Base-by-base conservation (phyloP, 2,797 vertebrate species). In the Myoxocephalus aenaeus region DNA sequence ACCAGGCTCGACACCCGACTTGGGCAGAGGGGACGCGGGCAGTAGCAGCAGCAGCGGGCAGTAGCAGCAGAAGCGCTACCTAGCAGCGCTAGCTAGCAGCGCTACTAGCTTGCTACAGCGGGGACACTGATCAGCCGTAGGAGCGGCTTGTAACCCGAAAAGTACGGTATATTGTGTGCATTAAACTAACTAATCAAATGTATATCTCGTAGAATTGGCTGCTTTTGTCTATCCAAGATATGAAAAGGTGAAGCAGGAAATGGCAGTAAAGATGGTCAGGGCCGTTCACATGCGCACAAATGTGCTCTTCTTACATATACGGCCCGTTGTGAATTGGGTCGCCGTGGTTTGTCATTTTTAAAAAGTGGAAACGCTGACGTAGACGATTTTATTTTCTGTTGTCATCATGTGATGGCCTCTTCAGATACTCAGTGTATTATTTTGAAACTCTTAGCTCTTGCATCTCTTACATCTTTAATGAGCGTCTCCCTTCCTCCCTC, bases 391-490 rank as follows among this genome's bases (percentile, higher is more conserved):
- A 9, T 20, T 65, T 59, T 65, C 34, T 77, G 27, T 53, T 59
- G 25, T 63, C 27, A 36, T 58, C 12, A 4, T 57, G 67, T 54
- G 17, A 63, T 77, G 18, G 13, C 56, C 50, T n/a, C 62, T 10
- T 48, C 17, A 9, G 9, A 32, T 40, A 40, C 15, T 32, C 32
- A 25, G 10, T 57, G 20, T 34, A 2, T 34, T 64, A 61, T 17
- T 51, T 46, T 25, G 25, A 72, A 71, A 75, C 18, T 46, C 38
- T 61, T 62, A 40, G 40, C 56, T 77, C 51, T 62, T 61, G 22
- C 34, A 42, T 72, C 65, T 73, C 63, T 76, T 65, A 57, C 65
- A 77, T 84, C 59, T 80, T 84, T 85, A 75, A 85, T 86, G 82
- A 84, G 70, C 15, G 7, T 69, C 63, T 70, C 27, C 25, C 40